Evolutionary conservation across 2,113 vertebrate genomes (phyloP).

Genomic region (Oenanthe melanoleuca): DNA sequence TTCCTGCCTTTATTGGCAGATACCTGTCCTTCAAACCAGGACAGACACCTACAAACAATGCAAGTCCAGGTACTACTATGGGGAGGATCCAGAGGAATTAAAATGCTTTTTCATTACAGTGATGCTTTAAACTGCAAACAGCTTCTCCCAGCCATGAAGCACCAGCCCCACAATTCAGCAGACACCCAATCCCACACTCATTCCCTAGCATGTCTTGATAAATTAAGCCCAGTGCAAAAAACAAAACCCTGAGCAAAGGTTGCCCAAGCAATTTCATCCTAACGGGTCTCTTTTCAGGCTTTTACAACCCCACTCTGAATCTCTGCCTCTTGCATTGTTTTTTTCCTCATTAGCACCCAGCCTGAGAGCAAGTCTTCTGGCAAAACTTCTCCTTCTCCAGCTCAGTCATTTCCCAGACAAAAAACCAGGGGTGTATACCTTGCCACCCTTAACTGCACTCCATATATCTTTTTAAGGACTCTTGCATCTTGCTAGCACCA

Average conservation of each 20-base stretch:
- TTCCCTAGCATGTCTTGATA: background rate
- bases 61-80: background rate
- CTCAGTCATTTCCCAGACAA: background rate
- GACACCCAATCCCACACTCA: background rate
- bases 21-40: too few relatives aligned
- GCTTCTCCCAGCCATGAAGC: background rate
- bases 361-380: background rate
- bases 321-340: background rate
- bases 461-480: background rate
- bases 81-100: background rate
- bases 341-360: background rate
- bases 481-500: background rate
- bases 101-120: background rate
- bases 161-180: background rate
- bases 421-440: background rate
- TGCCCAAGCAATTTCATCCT: constrained; percentile 5
- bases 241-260: background rate
- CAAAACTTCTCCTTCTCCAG: background rate
- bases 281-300: background rate
- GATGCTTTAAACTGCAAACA: background rate
- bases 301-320: background rate
- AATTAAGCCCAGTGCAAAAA: background rate
- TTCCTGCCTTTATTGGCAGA: too few relatives aligned
- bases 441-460: background rate
- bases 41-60: background rate